Evolutionary conservation across 2,113 vertebrate species (phyloP), one percentile per base, ranked within the genome.

Genomic region (Datnioides undecimradiatus): DNA sequence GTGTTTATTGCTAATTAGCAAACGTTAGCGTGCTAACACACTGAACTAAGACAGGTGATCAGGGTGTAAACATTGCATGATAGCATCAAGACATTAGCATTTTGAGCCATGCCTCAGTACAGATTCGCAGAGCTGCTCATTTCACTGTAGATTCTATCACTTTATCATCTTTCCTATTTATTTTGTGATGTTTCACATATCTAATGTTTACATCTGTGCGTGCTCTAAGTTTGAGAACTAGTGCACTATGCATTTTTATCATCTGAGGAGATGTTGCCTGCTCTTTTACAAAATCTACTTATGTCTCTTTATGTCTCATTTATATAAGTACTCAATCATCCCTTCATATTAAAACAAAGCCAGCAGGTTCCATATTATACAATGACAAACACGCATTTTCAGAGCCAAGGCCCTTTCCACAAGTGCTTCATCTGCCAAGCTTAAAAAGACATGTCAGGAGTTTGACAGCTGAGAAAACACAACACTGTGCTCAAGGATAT

Each of bases 381-480:
- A 72, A 73, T 64, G 62, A 83, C 73, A 87, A 89, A 84, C 31
- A 46, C 68, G 76, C 36, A 55, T 79, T 62, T 79, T 73, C 9
- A 21, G 45, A 82, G 77, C 78, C 80, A 83, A 77, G 55, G 45
- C 33, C 38, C 54, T 90, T 86, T 91, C 78, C 49, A 55, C 71
- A 43, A 82, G 82, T 78, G 79, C 81, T 82, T 85, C 70, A 75
- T 79, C 68, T 78, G 83, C 67, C 52, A 58, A 12, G 62, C 58
- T 57, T 83, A 85, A 83, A 73, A 84, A 88, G 74, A 85, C 73
- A 77, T 86, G 84, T 88, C 90, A 91, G 78, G 40, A 31, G 79
- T 71, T 64, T 89, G 86, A 89, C 82, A 86, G 84, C 88, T 89
- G 84, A 76, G 87, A 93, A 90, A 93, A 91, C 84, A 87, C 58